Conservation (phyloP, 2,888 invertebrate genomes). For the Drosophila mimica region DNA sequence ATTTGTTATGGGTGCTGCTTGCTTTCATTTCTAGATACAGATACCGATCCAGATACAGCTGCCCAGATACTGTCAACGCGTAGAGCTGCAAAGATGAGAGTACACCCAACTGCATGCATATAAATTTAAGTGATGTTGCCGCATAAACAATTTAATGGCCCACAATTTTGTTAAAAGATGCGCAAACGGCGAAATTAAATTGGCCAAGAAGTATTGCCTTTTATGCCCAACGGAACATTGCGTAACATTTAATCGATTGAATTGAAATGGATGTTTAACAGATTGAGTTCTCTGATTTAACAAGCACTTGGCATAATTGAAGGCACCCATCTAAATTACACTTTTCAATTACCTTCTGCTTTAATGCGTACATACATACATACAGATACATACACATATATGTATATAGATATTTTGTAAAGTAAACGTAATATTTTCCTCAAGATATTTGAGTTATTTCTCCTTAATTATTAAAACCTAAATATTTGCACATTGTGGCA, state of each 20-base stretch:
- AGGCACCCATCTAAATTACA: not conserved
- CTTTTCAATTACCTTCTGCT: conserved; percentile 5
- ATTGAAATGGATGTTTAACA: not conserved
- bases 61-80: conserved; percentile 16
- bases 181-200: conserved; percentile 57
- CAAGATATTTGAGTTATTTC: not conserved
- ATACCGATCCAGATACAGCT: conserved; percentile 4
- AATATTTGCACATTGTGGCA: conserved; percentile 6
- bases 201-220: conserved; percentile 24
- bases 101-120: conserved; percentile 21
- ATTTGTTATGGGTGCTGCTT: conserved; percentile 32
- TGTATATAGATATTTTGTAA: not conserved
- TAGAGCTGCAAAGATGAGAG: conserved; percentile 8
- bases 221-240: conserved; percentile 1
- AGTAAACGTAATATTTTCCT: not conserved
- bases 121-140: conserved; percentile 57
- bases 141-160: conserved; percentile 74
- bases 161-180: conserved; percentile 66
- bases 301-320: not conserved
- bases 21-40: conserved; percentile 10
- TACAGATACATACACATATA: not conserved
- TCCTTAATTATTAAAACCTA: not conserved
- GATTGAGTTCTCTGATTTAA: not conserved
- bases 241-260: conserved; percentile 20
- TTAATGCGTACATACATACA: not conserved